Conservation (phyloP, 2,888 invertebrate genomes). For the Athrips mouffetella region DNA sequence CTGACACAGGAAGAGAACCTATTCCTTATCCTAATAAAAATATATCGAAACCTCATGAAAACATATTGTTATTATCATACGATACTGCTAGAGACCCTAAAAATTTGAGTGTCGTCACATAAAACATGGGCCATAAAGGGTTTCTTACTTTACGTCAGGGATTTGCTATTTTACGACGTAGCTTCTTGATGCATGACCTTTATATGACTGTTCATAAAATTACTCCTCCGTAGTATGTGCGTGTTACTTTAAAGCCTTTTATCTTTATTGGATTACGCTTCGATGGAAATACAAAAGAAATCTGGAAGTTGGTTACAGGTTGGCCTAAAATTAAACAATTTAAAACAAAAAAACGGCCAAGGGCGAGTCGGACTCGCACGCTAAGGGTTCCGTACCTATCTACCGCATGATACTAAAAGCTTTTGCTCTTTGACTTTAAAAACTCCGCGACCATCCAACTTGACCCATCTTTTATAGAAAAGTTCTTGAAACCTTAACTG, state of each 20-base stretch:
- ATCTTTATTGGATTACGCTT: neutral
- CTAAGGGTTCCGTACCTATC: too few relatives aligned
- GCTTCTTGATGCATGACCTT: slow-evolving; percentile 9
- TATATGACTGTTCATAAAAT: slow-evolving; percentile 4
- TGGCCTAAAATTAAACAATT: too few relatives aligned
- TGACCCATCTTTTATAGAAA: too few relatives aligned
- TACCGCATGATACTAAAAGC: too few relatives aligned
- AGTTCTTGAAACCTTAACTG: too few relatives aligned
- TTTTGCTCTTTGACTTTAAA: too few relatives aligned
- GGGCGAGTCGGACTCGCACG: too few relatives aligned
- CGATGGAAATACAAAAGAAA: too few relatives aligned
- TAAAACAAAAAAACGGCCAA: too few relatives aligned
- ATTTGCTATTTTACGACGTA: slow-evolving; percentile 4
- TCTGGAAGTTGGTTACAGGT: too few relatives aligned
- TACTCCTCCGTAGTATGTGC: neutral
- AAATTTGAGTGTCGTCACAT: slow-evolving; percentile 4
- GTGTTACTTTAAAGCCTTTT: neutral
- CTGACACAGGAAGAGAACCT: neutral
- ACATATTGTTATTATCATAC: slow-evolving; percentile 3
- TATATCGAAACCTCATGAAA: neutral
- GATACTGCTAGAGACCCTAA: neutral
- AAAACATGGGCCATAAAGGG: slow-evolving; percentile 7
- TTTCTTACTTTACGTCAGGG: slow-evolving; percentile 2
- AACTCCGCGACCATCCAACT: too few relatives aligned
- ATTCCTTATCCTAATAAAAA: neutral